Base-by-base conservation (phyloP, 2,113 vertebrate species). In the Indicator indicator region DNA sequence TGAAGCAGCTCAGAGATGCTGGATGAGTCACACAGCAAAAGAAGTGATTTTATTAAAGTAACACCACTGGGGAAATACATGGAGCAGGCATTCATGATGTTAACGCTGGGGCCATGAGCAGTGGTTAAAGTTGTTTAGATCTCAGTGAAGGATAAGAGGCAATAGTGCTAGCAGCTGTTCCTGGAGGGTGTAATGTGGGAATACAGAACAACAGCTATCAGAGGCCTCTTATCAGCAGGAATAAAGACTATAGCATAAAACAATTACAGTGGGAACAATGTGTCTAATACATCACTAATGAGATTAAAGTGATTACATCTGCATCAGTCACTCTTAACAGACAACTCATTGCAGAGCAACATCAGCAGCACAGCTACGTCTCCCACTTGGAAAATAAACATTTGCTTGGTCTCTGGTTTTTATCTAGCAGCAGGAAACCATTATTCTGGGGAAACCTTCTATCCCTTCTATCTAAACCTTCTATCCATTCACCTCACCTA, bases 321-420 rank as follows among this genome's bases (percentile, higher is more conserved):
- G 75, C 84, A 96, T 95, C 94, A 95, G 87, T 97, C 94, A 94
- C 64, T 88, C 86, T 86, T 86, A 95, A 89, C 19, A 96, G 91
- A 93, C 81, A 93, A 91, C 78, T 73, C 36, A 56, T 83, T 93
- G 83, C 46, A 96, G 59, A 60, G 63, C 76, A 97, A 77, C 81
- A 88, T 60, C 88, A 91, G 71, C 94, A 94, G 64, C 93, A 91
- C 87, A 90, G 94, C 94, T 95, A 52, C 26, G 70, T 91, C 90
- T 96, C 93, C 94, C 94, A 92, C 89, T 95, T 88, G 91, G 90
- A 96, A 97, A 97, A 96, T 58, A 97, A 96, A 92, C 80, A 93
- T 67, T 85, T 36, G 33, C 81, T 82, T 68, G 76, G 78, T 94
- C 89, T 92, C 95, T 87, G 59, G 5, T 93, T 96, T 96, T 95